Evolutionary conservation across 2,888 invertebrate genomes (phyloP).

Genomic region (Campoplex nolae): DNA sequence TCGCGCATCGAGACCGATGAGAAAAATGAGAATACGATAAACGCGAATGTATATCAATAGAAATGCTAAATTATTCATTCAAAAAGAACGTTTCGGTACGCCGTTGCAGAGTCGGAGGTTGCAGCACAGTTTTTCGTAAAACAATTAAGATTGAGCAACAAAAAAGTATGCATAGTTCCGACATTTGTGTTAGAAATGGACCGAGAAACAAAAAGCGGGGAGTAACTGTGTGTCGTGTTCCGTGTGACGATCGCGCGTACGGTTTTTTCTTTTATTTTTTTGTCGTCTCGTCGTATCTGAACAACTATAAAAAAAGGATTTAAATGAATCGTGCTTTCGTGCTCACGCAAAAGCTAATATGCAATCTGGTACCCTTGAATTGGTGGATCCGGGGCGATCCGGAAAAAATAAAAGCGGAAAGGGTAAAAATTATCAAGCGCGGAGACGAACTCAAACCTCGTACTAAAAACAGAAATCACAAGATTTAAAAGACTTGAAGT

Average conservation of each 20-base stretch:
- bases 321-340: background rate
- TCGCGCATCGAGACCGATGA: conserved; percentile 53
- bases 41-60: conserved; percentile 36
- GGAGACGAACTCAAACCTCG: conserved; percentile 76
- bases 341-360: conserved; percentile 4
- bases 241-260: conserved; percentile 35
- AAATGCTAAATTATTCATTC: conserved; percentile 67
- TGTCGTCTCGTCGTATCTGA: conserved; percentile 13
- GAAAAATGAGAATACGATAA: conserved; percentile 30
- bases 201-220: background rate
- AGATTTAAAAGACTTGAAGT: conserved; percentile 41
- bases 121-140: conserved; percentile 45
- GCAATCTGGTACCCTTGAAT: conserved; percentile 32
- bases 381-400: conserved; percentile 28
- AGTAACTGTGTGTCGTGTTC: conserved; percentile 33
- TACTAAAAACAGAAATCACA: conserved; percentile 61
- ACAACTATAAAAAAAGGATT: background rate
- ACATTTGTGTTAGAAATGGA: background rate
- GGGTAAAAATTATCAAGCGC: conserved; percentile 57
- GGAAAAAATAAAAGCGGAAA: conserved; percentile 1
- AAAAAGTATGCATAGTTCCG: background rate
- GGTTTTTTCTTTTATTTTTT: conserved; percentile 48
- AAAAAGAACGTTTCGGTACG: conserved; percentile 33
- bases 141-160: conserved; percentile 12
- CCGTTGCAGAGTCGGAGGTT: conserved; percentile 44